Conservation (phyloP, 2,797 vertebrate genomes). For the Argya squamiceps region DNA sequence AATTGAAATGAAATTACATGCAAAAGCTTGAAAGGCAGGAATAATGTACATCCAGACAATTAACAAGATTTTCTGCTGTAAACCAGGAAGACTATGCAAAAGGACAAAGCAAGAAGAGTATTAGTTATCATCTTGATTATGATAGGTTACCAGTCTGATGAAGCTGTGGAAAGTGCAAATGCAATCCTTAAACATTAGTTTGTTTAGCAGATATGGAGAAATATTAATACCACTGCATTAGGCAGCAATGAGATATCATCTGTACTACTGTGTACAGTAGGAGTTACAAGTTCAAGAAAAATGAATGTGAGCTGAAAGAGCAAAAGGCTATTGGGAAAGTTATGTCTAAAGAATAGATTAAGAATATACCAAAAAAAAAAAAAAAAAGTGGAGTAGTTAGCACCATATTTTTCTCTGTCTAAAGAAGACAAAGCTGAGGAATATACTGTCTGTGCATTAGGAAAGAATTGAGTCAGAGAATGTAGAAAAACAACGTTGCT, state of each 20-base stretch:
- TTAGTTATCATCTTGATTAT: not conserved
- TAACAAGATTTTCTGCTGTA: not conserved
- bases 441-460: not conserved
- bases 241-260: not conserved
- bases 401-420: not conserved
- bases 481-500: not conserved
- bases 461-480: not conserved
- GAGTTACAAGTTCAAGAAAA: not conserved
- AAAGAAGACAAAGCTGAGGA: not conserved
- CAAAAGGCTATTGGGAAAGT: not conserved
- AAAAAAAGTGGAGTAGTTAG: not conserved
- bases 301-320: not conserved
- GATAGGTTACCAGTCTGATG: not conserved
- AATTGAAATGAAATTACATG: not conserved
- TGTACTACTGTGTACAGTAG: not conserved
- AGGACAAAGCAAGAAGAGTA: not conserved
- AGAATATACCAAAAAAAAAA: not conserved
- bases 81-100: not conserved
- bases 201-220: conserved; percentile 35
- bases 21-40: not conserved
- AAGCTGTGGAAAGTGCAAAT: not conserved
- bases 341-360: not conserved
- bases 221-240: not conserved
- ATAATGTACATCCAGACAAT: not conserved
- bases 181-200: not conserved